phyloP scores from a whole-genome alignment of 1,140 invertebrate species.

The Heterodera carotae region DNA sequence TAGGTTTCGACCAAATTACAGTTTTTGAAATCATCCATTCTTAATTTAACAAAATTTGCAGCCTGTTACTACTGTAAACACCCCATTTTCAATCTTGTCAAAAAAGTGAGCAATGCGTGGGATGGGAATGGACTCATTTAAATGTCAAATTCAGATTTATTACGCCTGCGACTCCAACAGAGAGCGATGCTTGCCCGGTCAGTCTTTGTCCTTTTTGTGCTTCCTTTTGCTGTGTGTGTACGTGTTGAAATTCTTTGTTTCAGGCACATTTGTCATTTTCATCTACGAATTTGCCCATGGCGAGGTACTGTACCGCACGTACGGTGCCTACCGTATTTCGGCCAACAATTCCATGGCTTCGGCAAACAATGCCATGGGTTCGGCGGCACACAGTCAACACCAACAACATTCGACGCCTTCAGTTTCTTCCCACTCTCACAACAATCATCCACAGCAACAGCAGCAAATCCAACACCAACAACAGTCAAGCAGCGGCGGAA shows the following conservation, averaged over 20 bases:
- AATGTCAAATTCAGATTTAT: conserved; percentile 29
- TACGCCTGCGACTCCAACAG: conserved; percentile 35
- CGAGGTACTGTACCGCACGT: conserved; percentile 30
- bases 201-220: not conserved
- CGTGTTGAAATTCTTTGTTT: conserved; percentile 12
- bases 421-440: not conserved
- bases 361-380: too few relatives aligned
- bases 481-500: conserved; percentile 13
- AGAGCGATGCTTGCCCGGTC: conserved; percentile 35
- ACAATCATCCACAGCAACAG: conserved; percentile 8
- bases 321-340: conserved; percentile 5
- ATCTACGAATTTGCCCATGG: conserved; percentile 36
- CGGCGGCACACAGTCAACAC: not conserved
- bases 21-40: not conserved
- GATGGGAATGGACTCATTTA: too few relatives aligned
- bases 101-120: conserved; percentile 27
- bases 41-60: not conserved
- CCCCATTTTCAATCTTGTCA: conserved; percentile 33
- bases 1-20: conserved; percentile 6
- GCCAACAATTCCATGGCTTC: conserved; percentile 5
- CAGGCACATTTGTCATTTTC: conserved; percentile 40
- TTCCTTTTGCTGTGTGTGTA: too few relatives aligned
- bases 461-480: not conserved
- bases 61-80: conserved; percentile 43
- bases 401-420: not conserved